A percentile compares a stretch with the other conserved stretches of the same genome.
Evolutionary conservation across 2,113 vertebrate genomes (phyloP).

Genomic region (Urocolius indicus): DNA sequence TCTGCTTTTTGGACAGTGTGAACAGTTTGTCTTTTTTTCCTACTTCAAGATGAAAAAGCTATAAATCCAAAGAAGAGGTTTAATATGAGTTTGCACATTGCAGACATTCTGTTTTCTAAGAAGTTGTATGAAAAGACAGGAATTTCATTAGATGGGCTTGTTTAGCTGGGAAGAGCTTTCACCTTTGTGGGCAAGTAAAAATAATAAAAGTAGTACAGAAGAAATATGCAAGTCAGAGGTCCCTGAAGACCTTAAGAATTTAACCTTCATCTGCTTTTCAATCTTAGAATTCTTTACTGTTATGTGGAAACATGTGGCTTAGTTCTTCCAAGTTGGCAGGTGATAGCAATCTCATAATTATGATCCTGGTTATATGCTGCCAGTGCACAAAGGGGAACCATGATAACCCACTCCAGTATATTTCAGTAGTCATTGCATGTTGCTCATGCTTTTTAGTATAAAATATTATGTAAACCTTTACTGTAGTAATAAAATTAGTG

Average conservation of each 20-base stretch:
- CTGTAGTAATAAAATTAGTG: constrained; percentile 63
- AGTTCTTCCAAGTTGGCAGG: constrained; percentile 41
- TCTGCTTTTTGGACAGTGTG: background rate
- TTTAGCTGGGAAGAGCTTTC: background rate
- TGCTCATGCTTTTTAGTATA: constrained; percentile 42
- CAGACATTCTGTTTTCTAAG: background rate
- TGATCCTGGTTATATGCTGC: constrained; percentile 36
- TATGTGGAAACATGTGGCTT: constrained; percentile 11
- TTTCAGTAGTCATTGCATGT: constrained; percentile 32
- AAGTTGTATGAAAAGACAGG: background rate
- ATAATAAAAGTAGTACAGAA: background rate
- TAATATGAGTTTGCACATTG: background rate
- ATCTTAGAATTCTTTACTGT: constrained; percentile 45
- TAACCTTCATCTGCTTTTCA: constrained; percentile 62
- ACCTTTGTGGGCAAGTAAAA: constrained; percentile 24
- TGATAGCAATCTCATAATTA: constrained; percentile 53
- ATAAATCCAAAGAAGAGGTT: background rate
- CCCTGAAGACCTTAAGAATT: constrained; percentile 23
- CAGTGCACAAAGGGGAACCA: constrained; percentile 42
- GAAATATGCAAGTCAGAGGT: background rate
- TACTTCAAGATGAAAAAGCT: background rate
- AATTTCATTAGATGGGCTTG: background rate
- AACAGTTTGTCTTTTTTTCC: background rate
- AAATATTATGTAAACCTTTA: constrained; percentile 48
- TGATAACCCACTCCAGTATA: constrained; percentile 47